Conservation (phyloP, 2,888 invertebrate genomes). For the Drosophila acutilabella region DNA sequence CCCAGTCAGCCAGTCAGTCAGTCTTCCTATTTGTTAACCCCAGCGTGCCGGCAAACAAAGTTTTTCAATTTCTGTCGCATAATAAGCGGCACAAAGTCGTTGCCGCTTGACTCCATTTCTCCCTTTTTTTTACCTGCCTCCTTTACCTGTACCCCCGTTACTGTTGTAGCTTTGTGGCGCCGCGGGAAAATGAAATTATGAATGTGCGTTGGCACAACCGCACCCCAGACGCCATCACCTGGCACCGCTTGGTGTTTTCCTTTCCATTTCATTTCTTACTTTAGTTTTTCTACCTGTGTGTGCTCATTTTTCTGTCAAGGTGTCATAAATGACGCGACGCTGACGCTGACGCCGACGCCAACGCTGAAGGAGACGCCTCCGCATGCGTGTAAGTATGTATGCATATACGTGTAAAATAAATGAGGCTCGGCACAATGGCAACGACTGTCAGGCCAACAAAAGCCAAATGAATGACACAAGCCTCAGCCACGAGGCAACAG, state of each 20-base stretch:
- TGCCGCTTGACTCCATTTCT: constrained; percentile 15
- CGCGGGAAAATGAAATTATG: constrained; percentile 78
- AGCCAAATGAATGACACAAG: constrained; percentile 81
- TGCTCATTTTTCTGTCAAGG: constrained; percentile 81
- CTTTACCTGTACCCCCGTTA: background rate
- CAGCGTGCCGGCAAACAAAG: constrained; percentile 80
- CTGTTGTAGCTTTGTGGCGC: constrained; percentile 36
- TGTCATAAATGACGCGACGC: constrained; percentile 79
- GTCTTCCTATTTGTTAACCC: constrained; percentile 78
- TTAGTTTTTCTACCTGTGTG: constrained; percentile 32
- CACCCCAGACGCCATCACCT: constrained; percentile 75
- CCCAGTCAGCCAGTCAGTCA: constrained; percentile 18
- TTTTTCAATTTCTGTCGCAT: constrained; percentile 82
- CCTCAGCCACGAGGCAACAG: constrained; percentile 78
- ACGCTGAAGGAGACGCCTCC: constrained; percentile 49
- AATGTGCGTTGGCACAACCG: constrained; percentile 79
- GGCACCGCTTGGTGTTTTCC: constrained; percentile 53
- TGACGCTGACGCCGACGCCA: constrained; percentile 47
- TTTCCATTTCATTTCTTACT: constrained; percentile 9
- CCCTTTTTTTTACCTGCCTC: background rate
- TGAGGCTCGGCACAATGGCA: constrained; percentile 75
- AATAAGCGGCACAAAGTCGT: constrained; percentile 72
- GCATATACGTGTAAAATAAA: no score
- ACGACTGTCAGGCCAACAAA: constrained; percentile 70
- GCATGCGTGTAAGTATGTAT: constrained; percentile 79